A percentile compares a stretch with the other conserved stretches of the same genome.
phyloP scores from a whole-genome alignment of 1,140 invertebrate genomes.

The Lanistes nyassanus region DNA sequence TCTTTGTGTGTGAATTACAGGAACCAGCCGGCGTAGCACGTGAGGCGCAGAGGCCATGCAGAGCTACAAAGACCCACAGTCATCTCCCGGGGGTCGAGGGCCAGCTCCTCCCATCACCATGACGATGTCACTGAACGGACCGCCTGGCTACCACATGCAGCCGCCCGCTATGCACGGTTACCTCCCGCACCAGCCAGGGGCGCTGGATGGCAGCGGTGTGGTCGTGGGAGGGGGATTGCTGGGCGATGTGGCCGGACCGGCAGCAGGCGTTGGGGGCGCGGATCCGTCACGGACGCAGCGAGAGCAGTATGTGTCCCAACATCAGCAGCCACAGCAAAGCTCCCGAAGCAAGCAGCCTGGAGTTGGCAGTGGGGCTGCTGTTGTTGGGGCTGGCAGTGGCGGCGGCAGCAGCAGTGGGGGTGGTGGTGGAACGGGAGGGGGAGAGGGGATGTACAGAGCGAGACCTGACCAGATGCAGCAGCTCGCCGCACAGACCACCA shows the following conservation, averaged over 20 bases:
- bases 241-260: neutral
- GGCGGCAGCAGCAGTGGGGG: too few relatives aligned
- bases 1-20: too few relatives aligned
- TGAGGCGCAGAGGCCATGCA: conserved; percentile 4
- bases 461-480: conserved; percentile 9
- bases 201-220: too few relatives aligned
- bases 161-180: neutral
- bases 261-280: neutral
- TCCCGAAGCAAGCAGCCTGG: too few relatives aligned
- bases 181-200: neutral
- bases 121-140: conserved; percentile 23
- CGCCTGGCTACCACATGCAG: conserved; percentile 23
- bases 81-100: neutral
- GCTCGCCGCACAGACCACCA: neutral
- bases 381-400: too few relatives aligned
- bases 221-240: too few relatives aligned
- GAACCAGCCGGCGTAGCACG: too few relatives aligned
- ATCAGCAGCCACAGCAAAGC: too few relatives aligned
- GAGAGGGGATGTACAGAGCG: too few relatives aligned
- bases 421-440: neutral
- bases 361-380: too few relatives aligned
- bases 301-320: conserved; percentile 2
- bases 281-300: neutral
- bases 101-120: conserved; percentile 15
- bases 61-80: conserved; percentile 8